Evolutionary conservation across 2,888 invertebrate genomes (phyloP).

Genomic region (Neoitamus cyanurus): DNA sequence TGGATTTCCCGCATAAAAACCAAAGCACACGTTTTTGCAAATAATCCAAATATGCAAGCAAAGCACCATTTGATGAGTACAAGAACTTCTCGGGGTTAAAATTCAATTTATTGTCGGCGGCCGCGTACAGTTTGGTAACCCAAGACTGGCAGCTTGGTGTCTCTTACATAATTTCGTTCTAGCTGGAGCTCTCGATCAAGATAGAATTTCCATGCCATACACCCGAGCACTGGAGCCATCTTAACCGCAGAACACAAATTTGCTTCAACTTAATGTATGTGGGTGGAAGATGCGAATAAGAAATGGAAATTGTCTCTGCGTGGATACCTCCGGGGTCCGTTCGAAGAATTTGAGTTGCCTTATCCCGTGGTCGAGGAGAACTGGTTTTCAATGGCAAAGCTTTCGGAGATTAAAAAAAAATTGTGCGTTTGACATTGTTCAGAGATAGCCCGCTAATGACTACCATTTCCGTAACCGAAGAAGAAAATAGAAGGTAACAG

Average conservation of each 20-base stretch:
- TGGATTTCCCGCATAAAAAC: not conserved
- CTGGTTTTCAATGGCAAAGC: not conserved
- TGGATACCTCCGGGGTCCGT: not conserved
- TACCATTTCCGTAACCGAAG: conserved; percentile 26
- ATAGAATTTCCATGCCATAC: not conserved
- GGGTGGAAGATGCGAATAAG: conserved; percentile 27
- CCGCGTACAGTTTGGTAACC: not conserved
- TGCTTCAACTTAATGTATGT: not conserved
- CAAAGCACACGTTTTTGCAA: not conserved
- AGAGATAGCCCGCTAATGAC: not conserved
- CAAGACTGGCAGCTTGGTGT: not conserved
- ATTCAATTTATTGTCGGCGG: not conserved
- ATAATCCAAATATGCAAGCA: not conserved
- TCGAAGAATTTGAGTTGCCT: not conserved
- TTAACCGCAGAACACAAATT: not conserved
- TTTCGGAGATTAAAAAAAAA: not conserved
- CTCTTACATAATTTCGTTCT: not conserved
- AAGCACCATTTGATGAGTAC: too few species aligned
- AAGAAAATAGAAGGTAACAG: conserved; percentile 31
- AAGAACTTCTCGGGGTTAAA: not conserved
- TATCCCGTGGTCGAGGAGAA: not conserved
- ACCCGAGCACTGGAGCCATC: not conserved
- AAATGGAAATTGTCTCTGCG: conserved; percentile 6
- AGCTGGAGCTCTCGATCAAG: not conserved
- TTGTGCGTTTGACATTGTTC: conserved; percentile 18